Base-by-base conservation (phyloP, 1,140 invertebrate genomes). In the Diprion similis region DNA sequence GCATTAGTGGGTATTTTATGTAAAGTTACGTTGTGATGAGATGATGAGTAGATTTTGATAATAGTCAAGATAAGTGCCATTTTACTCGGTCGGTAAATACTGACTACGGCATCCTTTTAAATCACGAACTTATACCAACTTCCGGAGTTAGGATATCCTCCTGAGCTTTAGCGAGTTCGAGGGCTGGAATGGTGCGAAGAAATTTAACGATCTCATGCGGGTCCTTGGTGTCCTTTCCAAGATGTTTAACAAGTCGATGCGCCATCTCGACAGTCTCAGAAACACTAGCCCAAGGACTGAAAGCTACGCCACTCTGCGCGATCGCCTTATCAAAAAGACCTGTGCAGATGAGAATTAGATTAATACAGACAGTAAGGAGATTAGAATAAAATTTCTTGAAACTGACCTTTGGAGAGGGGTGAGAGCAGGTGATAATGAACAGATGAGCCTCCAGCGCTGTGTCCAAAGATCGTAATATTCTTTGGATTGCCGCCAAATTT, bases 171-270 rank as follows among this genome's bases (percentile, higher is more conserved):
- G 85, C 77, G 24, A 91, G 78, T 59, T 88, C 75, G 10, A 76
- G 67, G 37, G 85, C 80, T 15, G 88, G 82, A 59, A 88, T 66
- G n/a, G 79, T 85, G 82, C 80, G 80, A 37, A 91, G 79, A 79
- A 85, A 86, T 18, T 83, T 72, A 11, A 89, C 73, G 19, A 88
- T 72, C 72, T 87, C 85, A 0, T 80, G 71, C 3, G 77, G 19
- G 80, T 89, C 79, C 4, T 85, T 80, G 0, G 84, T 87, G 0
- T 88, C 82, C 76, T 84, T 89, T 4, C 87, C 87, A 10, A 91
- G 79, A 59, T 75, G 9, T 76, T 86, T 85, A 0, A 82, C 87
- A 1, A 89, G 70, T 79, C 83, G 79, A 24, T 88, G 84, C n/a
- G 85, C 87, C 74, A 80, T 78, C 17, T 81, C 82, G 24, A 37